Evolutionary conservation across 1,140 invertebrate genomes (phyloP).

Genomic region (Nilaparvata lugens): DNA sequence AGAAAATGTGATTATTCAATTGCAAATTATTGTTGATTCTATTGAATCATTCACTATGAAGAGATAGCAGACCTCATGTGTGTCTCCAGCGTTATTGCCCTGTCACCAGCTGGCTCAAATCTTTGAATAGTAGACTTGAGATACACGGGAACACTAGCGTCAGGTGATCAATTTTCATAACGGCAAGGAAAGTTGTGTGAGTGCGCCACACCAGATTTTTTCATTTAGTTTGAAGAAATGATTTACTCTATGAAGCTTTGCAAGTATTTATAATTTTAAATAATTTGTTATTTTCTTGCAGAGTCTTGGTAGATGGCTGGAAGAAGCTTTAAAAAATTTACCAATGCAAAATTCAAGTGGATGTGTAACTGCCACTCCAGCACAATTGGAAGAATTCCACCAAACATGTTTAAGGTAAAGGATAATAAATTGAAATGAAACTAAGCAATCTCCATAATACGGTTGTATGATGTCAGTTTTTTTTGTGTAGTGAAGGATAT

Average conservation of each 20-base stretch:
- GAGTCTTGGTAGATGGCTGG: constrained; percentile 59
- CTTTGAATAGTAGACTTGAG: too few species aligned
- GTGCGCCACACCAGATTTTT: too few species aligned
- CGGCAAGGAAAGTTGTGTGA: too few species aligned
- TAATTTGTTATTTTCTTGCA: constrained; percentile 32
- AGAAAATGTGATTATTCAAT: too few species aligned
- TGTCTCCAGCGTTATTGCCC: too few species aligned
- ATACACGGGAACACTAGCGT: too few species aligned
- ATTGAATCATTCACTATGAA: too few species aligned
- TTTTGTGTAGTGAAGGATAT: neutral
- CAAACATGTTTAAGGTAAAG: constrained; percentile 57
- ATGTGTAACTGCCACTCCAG: constrained; percentile 62
- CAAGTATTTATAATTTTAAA: constrained; percentile 12
- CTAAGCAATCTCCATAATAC: constrained; percentile 8
- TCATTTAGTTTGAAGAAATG: too few species aligned
- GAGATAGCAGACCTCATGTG: too few species aligned
- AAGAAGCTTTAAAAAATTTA: constrained; percentile 59
- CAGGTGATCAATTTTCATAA: too few species aligned
- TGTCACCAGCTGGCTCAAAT: too few species aligned
- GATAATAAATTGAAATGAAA: neutral
- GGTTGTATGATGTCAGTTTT: constrained; percentile 6
- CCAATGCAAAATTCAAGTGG: constrained; percentile 66
- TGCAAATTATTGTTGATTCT: too few species aligned
- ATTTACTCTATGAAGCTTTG: neutral
- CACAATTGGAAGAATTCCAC: constrained; percentile 80